Evolutionary conservation across 2,113 vertebrate genomes (phyloP).

Genomic region (Atrichornis clamosus): DNA sequence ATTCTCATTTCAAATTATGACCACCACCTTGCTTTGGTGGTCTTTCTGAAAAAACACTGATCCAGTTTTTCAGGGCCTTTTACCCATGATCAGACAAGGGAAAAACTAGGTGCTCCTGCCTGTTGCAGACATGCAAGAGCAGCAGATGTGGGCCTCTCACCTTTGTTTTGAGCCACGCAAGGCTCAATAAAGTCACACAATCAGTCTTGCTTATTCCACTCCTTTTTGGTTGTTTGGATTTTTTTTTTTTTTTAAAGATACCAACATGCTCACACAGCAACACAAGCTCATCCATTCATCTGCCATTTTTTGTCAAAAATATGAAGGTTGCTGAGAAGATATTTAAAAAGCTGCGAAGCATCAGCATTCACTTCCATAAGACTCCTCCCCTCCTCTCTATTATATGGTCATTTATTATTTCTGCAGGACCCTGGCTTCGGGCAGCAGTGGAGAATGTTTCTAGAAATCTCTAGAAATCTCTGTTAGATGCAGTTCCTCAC

Average conservation of each 20-base stretch:
- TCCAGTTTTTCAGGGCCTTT: background rate
- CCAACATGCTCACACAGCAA: background rate
- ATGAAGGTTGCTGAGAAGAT: background rate
- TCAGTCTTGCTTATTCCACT: background rate
- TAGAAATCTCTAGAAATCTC: background rate
- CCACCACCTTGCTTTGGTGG: background rate
- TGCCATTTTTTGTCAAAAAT: background rate
- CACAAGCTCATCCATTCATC: background rate
- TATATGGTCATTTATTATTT: background rate
- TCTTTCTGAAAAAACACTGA: background rate
- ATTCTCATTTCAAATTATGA: background rate
- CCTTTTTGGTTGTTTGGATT: no score
- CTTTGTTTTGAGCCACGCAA: background rate
- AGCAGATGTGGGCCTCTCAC: background rate
- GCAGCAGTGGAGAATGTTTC: background rate
- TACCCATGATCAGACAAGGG: background rate
- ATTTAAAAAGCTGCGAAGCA: background rate
- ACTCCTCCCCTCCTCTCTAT: background rate
- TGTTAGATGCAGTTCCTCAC: background rate
- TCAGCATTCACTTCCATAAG: background rate
- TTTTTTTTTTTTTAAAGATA: background rate
- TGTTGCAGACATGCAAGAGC: background rate
- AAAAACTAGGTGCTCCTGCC: background rate
- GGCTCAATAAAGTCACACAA: background rate
- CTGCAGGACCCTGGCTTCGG: background rate